phyloP scores from a whole-genome alignment of 2,888 invertebrate species.

The Neoaliturus tenellus region DNA sequence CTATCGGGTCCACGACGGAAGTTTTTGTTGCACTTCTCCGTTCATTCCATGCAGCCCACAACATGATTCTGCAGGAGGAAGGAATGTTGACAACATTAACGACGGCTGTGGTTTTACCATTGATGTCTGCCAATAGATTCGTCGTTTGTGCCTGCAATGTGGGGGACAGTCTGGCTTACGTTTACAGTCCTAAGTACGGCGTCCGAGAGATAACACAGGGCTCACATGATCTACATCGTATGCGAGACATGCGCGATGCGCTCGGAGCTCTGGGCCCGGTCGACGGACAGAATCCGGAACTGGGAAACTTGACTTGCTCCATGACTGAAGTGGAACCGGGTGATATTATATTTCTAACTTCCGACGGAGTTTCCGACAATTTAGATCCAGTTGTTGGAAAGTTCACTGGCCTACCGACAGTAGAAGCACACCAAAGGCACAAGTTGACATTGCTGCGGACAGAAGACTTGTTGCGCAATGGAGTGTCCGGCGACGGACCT shows the following conservation, averaged over 20 bases:
- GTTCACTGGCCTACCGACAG: constrained; percentile 83
- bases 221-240: constrained; percentile 88
- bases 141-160: constrained; percentile 92
- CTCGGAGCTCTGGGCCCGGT: constrained; percentile 92
- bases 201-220: constrained; percentile 89
- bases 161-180: constrained; percentile 92
- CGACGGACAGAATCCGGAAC: constrained; percentile 88
- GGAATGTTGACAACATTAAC: constrained; percentile 91
- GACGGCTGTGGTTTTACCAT: constrained; percentile 83
- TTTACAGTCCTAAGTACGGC: constrained; percentile 85
- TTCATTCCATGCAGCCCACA: constrained; percentile 90
- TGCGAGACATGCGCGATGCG: constrained; percentile 93
- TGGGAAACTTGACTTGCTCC: constrained; percentile 90
- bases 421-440: constrained; percentile 85
- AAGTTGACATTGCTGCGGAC: constrained; percentile 84
- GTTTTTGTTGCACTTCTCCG: constrained; percentile 86
- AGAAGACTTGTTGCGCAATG: constrained; percentile 84
- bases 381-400: constrained; percentile 95
- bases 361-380: constrained; percentile 94
- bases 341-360: constrained; percentile 91
- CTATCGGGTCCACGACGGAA: constrained; percentile 75
- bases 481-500: constrained; percentile 79
- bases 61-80: constrained; percentile 87
- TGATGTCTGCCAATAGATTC: constrained; percentile 75
- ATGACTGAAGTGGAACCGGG: constrained; percentile 87